Conservation (phyloP, 2,888 invertebrate genomes). For the Orchestes rusci region DNA sequence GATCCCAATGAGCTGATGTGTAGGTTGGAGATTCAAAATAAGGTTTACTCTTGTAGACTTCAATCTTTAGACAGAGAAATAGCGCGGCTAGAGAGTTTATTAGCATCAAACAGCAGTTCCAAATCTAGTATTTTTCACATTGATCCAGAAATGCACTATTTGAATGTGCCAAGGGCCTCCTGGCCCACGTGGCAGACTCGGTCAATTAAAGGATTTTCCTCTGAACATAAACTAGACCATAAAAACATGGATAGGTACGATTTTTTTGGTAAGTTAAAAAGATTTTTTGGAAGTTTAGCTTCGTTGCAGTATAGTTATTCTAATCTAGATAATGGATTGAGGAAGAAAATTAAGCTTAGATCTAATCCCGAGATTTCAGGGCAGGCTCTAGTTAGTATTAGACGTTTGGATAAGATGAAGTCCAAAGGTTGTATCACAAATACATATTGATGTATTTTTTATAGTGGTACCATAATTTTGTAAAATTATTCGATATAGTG, state of each 20-base stretch:
- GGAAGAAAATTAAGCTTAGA: not conserved
- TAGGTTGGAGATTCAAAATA: conserved; percentile 85
- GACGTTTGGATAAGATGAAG: conserved; percentile 15
- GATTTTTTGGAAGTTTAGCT: conserved; percentile 35
- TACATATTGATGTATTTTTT: conserved; percentile 1
- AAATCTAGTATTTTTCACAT: conserved; percentile 22
- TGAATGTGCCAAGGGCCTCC: conserved; percentile 30
- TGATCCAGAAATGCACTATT: conserved; percentile 17
- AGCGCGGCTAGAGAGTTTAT: conserved; percentile 61
- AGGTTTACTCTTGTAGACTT: conserved; percentile 78
- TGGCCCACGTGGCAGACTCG: conserved; percentile 31
- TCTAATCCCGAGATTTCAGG: conserved; percentile 24
- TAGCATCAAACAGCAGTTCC: conserved; percentile 38
- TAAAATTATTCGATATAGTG: too few species aligned
- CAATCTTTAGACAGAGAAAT: conserved; percentile 73
- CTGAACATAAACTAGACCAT: conserved; percentile 32
- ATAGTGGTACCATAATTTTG: too few species aligned
- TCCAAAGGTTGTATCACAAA: conserved; percentile 18
- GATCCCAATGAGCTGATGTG: conserved; percentile 77
- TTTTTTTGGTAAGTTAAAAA: conserved; percentile 33
- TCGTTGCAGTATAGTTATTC: conserved; percentile 21
- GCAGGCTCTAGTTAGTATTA: conserved; percentile 6
- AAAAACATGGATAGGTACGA: conserved; percentile 19
- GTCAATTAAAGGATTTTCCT: conserved; percentile 24
- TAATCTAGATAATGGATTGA: conserved; percentile 9